Evolutionary conservation across 2,113 vertebrate genomes (phyloP), one percentile per base, ranked within the genome.

Genomic region (Murina feae): DNA sequence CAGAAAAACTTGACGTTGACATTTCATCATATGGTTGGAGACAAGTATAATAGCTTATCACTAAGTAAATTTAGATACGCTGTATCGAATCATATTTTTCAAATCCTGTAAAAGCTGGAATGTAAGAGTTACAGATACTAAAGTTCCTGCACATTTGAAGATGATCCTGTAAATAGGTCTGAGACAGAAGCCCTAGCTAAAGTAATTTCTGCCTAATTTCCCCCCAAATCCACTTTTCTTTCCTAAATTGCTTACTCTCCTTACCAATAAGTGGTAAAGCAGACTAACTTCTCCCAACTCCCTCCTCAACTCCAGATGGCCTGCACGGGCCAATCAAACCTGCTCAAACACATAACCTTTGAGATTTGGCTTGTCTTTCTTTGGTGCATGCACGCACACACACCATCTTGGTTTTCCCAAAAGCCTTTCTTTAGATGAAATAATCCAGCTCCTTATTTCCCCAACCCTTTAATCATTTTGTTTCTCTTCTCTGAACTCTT

Each of bases 401-500:
- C 13, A 14, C 60, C 66, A 28, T 86, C 75, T 69, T 91, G 39
- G n/a, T 85, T 86, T 91, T 89, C 72, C 93, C 39, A 1, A 95
- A 88, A 87, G 63, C 76, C 80, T 87, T 96, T 84, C 80, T 91
- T 91, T 74, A 83, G 63, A 86, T 88, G 86, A 94, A 97, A 95
- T 89, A 83, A 93, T 80, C 89, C 65, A 91, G 81, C 63, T 92
- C 42, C 89, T 89, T 89, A 75, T 78, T 97, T 92, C 83, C 82
- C 37, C 25, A 92, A 68, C 69, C 12, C 82, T 97, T 96, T 95
- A 91, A 96, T 97, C 95, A 91, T 95, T 94, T 66, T 81, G 63
- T 86, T 95, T 87, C 86, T 93, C 44, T 95, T 95, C 94, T 97
- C 95, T 97, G 97, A 97, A 97, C 89, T 91, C 82, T 23, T 91